Evolutionary conservation across 2,888 invertebrate species (phyloP).

Genomic region (Glaucopsyche alexis): DNA sequence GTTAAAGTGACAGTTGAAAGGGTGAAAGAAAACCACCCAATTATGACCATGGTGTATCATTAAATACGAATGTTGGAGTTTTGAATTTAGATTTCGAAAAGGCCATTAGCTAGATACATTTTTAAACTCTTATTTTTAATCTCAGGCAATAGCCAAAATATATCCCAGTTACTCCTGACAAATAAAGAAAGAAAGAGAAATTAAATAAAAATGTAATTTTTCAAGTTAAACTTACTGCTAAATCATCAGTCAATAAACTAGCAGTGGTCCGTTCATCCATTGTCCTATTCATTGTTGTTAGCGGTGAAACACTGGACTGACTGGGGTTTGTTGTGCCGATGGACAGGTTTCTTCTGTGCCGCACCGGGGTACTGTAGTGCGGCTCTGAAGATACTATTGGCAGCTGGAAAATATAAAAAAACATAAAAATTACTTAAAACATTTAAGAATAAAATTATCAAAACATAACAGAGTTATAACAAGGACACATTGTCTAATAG

Average conservation of each 20-base stretch:
- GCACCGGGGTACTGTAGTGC: constrained; percentile 75
- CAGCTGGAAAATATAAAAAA: constrained; percentile 41
- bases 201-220: too few relatives aligned
- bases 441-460: not conserved
- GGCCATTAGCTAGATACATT: too few relatives aligned
- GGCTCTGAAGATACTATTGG: constrained; percentile 66
- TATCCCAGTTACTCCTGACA: too few relatives aligned
- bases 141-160: too few relatives aligned
- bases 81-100: too few relatives aligned
- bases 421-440: not conserved
- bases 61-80: too few relatives aligned
- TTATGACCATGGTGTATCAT: too few relatives aligned
- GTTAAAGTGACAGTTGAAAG: too few relatives aligned
- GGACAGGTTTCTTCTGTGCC: constrained; percentile 71
- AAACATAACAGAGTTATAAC: not conserved
- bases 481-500: not conserved
- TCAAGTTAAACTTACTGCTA: constrained; percentile 61
- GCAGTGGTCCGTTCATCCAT: constrained; percentile 81
- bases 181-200: too few relatives aligned
- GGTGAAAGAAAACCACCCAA: too few relatives aligned
- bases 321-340: constrained; percentile 72
- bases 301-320: constrained; percentile 53
- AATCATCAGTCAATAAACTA: constrained; percentile 81
- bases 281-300: constrained; percentile 77
- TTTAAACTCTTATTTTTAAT: too few relatives aligned